phyloP scores from a whole-genome alignment of 2,113 vertebrate genomes.

The Lagopus leucura region DNA sequence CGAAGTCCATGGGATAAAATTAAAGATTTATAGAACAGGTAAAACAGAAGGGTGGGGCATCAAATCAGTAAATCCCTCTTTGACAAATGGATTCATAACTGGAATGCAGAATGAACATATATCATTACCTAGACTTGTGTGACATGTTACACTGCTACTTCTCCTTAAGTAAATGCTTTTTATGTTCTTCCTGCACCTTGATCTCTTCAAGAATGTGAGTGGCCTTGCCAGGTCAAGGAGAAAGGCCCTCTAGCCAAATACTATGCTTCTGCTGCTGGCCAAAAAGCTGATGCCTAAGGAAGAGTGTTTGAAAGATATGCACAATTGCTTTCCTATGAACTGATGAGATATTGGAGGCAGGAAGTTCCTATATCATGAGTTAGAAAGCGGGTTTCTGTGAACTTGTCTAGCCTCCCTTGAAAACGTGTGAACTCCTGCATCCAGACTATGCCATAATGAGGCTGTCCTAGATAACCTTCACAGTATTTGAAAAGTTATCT shows the following conservation, averaged over 20 bases:
- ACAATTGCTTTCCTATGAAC: slow-evolving; percentile 11
- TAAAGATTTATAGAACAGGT: background rate
- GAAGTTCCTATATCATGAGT: slow-evolving; percentile 39
- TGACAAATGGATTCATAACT: background rate
- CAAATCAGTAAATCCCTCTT: background rate
- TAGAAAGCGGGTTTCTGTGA: slow-evolving; percentile 29
- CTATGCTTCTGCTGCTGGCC: background rate
- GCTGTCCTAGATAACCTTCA: slow-evolving; percentile 50
- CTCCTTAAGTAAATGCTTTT: background rate
- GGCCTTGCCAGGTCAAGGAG: background rate
- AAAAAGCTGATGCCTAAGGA: slow-evolving; percentile 24
- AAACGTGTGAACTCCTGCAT: background rate
- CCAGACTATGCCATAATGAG: background rate
- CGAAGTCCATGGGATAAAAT: background rate
- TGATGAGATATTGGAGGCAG: background rate
- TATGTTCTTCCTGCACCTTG: background rate
- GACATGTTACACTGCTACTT: background rate
- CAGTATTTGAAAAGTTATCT: background rate
- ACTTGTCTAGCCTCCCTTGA: slow-evolving; percentile 31
- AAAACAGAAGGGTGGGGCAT: background rate
- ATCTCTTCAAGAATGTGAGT: background rate
- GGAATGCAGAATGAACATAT: background rate
- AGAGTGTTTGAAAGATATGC: background rate
- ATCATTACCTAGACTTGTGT: background rate
- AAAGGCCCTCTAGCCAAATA: background rate